These are phyloP conservation scores for Hymenochirus boettgeri DNA, from an alignment of 2,113 vertebrate genomes.

Conservation along the genomic window DNA sequence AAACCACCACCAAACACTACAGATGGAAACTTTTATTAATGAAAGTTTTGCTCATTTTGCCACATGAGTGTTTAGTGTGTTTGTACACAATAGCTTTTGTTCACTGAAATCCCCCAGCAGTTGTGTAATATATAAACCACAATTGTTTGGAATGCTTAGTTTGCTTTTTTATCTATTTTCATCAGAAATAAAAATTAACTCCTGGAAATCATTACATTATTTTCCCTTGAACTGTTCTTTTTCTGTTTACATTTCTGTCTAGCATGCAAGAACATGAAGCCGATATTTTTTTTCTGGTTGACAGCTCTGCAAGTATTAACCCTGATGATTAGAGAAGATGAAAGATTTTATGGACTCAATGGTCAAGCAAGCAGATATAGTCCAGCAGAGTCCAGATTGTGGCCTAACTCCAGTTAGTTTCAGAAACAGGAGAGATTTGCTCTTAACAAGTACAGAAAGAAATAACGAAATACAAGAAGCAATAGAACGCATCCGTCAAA, in stretches of 20 bases:
- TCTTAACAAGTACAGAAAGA: slow-evolving; percentile 51
- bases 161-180: no score
- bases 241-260: slow-evolving; percentile 7
- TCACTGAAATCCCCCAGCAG: no score
- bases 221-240: no score
- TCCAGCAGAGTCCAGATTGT: slow-evolving; percentile 60
- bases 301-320: slow-evolving; percentile 72
- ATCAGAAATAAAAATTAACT: no score
- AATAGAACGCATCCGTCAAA: slow-evolving; percentile 58
- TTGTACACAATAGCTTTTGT: no score
- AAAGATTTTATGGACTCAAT: slow-evolving; percentile 70
- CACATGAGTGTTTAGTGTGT: no score
- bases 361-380: slow-evolving; percentile 54
- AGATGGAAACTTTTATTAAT: no score
- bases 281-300: slow-evolving; percentile 76
- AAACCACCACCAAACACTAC: no score
- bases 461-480: slow-evolving; percentile 48
- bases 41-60: no score
- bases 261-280: slow-evolving; percentile 69
- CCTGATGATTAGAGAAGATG: slow-evolving; percentile 62
- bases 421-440: slow-evolving; percentile 52
- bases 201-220: no score
- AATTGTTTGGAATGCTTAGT: no score
- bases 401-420: slow-evolving; percentile 77
- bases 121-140: no score